phyloP scores from a whole-genome alignment of 2,888 invertebrate species.

The Uloborus plumipes region DNA sequence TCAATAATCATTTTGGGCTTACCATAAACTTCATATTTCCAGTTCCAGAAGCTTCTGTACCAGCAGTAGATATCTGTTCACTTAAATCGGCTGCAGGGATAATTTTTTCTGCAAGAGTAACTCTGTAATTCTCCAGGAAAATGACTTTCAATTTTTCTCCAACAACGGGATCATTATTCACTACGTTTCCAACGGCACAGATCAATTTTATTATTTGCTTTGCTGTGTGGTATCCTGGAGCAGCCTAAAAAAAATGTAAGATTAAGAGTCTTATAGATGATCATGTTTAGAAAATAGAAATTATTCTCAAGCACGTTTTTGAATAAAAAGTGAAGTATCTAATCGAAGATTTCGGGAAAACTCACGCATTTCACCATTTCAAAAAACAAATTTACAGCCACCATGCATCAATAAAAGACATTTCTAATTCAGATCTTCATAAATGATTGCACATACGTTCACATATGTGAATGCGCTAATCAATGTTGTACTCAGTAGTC shows the following conservation, averaged over 20 bases:
- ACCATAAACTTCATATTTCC: conserved; percentile 99
- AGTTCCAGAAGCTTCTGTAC: conserved; percentile 99
- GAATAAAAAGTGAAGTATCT: too few relatives aligned
- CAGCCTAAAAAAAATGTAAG: conserved; percentile 77
- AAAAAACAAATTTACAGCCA: too few relatives aligned
- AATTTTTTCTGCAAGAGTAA: conserved; percentile 97
- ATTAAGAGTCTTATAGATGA: not conserved
- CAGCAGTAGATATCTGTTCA: conserved; percentile 99
- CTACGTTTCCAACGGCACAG: conserved; percentile 89
- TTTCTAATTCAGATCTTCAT: too few relatives aligned
- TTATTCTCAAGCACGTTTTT: too few relatives aligned
- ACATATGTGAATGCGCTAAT: too few relatives aligned
- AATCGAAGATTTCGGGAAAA: too few relatives aligned
- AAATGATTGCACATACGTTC: too few relatives aligned
- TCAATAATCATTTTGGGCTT: conserved; percentile 57
- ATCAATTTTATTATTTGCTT: conserved; percentile 99
- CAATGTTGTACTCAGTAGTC: too few relatives aligned
- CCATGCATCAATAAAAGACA: too few relatives aligned
- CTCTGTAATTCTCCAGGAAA: conserved; percentile 97
- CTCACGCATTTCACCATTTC: too few relatives aligned
- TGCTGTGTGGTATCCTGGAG: conserved; percentile 98
- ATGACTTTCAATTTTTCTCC: conserved; percentile 90
- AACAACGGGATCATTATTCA: conserved; percentile 98
- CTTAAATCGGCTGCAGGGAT: conserved; percentile 99
- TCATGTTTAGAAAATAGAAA: not conserved